phyloP scores from a whole-genome alignment of 1,140 invertebrate species.

The Panonychus citri region DNA sequence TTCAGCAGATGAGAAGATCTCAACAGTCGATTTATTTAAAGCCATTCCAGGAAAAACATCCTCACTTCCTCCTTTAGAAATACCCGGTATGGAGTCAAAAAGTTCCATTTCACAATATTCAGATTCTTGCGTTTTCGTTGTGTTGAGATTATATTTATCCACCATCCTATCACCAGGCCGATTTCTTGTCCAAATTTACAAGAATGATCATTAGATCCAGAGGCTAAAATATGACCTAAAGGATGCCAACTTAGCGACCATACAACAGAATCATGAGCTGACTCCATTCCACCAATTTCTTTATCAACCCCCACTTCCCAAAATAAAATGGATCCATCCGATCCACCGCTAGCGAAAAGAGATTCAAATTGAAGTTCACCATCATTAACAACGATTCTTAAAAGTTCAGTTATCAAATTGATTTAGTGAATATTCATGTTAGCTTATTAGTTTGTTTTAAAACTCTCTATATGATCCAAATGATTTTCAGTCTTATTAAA shows the following conservation, averaged over 20 bases:
- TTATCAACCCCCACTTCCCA: slow-evolving; percentile 97
- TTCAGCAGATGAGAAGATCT: slow-evolving; percentile 63
- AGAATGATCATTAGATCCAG: slow-evolving; percentile 92
- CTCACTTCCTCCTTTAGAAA: slow-evolving; percentile 61
- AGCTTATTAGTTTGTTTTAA: too few species aligned
- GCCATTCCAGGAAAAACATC: slow-evolving; percentile 25
- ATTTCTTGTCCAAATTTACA: slow-evolving; percentile 96
- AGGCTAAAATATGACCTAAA: slow-evolving; percentile 88
- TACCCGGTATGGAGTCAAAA: slow-evolving; percentile 50
- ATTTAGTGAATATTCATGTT: too few species aligned
- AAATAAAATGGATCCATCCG: slow-evolving; percentile 89
- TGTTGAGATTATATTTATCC: slow-evolving; percentile 86
- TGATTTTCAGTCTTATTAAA: too few species aligned
- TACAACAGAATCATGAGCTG: slow-evolving; percentile 94
- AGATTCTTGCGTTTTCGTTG: slow-evolving; percentile 45
- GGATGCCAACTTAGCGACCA: slow-evolving; percentile 99
- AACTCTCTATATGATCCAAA: too few species aligned
- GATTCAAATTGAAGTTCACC: too few species aligned
- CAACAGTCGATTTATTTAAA: slow-evolving; percentile 19
- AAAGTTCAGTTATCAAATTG: too few species aligned
- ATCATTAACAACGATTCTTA: too few species aligned
- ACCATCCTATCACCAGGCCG: slow-evolving; percentile 91
- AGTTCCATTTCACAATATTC: slow-evolving; percentile 39
- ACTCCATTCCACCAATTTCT: slow-evolving; percentile 90
- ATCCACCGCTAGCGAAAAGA: slow-evolving; percentile 83